phyloP scores from a whole-genome alignment of 2,888 invertebrate genomes.

The Chrysina gloriosa region DNA sequence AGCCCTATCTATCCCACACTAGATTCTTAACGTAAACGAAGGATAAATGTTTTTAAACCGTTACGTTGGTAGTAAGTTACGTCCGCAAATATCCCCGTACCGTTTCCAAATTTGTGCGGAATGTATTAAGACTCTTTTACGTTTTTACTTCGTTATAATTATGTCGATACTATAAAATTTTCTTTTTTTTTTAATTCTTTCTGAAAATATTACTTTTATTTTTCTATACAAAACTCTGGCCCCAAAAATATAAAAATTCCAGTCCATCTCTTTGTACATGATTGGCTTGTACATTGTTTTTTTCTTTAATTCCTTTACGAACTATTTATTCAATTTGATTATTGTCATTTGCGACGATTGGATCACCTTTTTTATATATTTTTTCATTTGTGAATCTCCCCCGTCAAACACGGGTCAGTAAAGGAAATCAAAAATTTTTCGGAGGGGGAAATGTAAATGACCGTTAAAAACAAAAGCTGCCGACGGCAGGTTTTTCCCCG shows the following conservation, averaged over 20 bases:
- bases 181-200: slow-evolving; percentile 45
- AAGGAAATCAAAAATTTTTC: not conserved
- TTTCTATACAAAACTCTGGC: slow-evolving; percentile 46
- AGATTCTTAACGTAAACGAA: no score
- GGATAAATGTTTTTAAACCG: not conserved
- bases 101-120: slow-evolving; percentile 37
- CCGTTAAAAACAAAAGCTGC: slow-evolving; percentile 58
- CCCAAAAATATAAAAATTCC: slow-evolving; percentile 54
- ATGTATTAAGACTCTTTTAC: slow-evolving; percentile 32
- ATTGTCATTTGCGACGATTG: slow-evolving; percentile 52
- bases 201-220: slow-evolving; percentile 50
- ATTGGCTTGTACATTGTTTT: slow-evolving; percentile 38
- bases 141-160: slow-evolving; percentile 29
- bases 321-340: slow-evolving; percentile 44
- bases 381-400: slow-evolving; percentile 35
- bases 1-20: no score
- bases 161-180: slow-evolving; percentile 21
- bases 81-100: slow-evolving; percentile 1
- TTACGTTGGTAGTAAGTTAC: not conserved
- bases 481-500: slow-evolving; percentile 50
- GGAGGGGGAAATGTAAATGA: slow-evolving; percentile 1
- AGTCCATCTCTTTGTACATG: slow-evolving; percentile 58
- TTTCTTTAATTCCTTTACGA: slow-evolving; percentile 9
- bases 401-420: not conserved
- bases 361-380: slow-evolving; percentile 43